Percentiles rank a stretch among this genome's conserved stretches.
Conservation (phyloP, 2,888 invertebrate genomes). For the Stratiomys singularior region DNA sequence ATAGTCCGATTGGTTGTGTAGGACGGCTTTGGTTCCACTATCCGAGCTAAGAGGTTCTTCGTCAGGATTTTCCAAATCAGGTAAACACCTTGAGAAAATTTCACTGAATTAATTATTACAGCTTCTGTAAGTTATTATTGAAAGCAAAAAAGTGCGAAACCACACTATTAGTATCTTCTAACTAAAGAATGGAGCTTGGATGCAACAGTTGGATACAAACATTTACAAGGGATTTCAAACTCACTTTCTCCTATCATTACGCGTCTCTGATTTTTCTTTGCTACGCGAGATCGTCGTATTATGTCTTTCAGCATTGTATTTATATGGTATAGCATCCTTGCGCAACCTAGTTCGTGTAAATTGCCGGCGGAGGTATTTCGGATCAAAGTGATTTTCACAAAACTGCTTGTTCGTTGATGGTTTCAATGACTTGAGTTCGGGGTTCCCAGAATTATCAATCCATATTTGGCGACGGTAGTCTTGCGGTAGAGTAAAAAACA, state of each 20-base stretch:
- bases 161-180: too few species aligned
- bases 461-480: slow-evolving; percentile 55
- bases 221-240: too few species aligned
- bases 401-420: slow-evolving; percentile 51
- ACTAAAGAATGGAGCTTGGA: too few species aligned
- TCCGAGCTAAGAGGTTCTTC: too few species aligned
- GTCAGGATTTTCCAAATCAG: too few species aligned
- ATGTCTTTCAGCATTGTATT: slow-evolving; percentile 17
- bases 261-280: background rate
- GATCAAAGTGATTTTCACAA: slow-evolving; percentile 56
- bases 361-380: slow-evolving; percentile 53
- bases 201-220: too few species aligned
- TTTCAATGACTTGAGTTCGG: slow-evolving; percentile 49
- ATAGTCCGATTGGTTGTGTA: background rate
- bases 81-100: too few species aligned
- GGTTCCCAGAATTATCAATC: slow-evolving; percentile 58
- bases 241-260: background rate
- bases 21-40: too few species aligned
- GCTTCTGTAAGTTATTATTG: too few species aligned
- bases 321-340: slow-evolving; percentile 54
- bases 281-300: too few species aligned
- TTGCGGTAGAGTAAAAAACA: slow-evolving; percentile 55
- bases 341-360: slow-evolving; percentile 55
- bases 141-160: too few species aligned
- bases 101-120: too few species aligned